A percentile compares a stretch with the other conserved stretches of the same genome.
These are phyloP conservation scores for Dipodomys ordii DNA, from an alignment of 2,113 vertebrate genomes.

Conservation along the genomic window DNA sequence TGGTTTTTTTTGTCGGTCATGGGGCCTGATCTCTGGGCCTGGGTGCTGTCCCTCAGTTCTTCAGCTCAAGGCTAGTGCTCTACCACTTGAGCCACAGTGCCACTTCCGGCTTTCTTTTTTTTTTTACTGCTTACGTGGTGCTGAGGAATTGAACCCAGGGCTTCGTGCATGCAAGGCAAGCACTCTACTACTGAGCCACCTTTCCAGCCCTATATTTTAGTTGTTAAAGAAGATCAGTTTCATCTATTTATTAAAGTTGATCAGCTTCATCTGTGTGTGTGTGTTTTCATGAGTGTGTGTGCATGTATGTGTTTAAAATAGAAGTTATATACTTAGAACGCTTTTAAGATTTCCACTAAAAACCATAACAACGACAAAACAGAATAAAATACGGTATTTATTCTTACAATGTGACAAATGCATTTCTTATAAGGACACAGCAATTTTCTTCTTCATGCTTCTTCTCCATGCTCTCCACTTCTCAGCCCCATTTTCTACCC, in stretches of 20 bases:
- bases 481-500: neutral
- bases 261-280: slow-evolving; percentile 12
- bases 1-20: no score
- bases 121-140: no score
- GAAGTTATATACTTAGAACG: neutral
- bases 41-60: no score
- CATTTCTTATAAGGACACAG: neutral
- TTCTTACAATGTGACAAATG: neutral
- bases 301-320: slow-evolving; percentile 19
- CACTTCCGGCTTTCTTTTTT: neutral
- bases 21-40: no score
- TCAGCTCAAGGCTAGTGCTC: no score
- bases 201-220: no score
- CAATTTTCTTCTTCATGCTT: no score
- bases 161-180: no score
- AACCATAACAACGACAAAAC: neutral
- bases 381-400: slow-evolving; percentile 1
- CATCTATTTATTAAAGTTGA: neutral
- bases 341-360: neutral
- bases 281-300: neutral
- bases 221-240: no score
- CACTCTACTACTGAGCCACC: no score
- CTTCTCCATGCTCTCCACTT: neutral
- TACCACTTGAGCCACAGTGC: no score
- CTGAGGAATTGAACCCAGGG: no score